A percentile compares a stretch with the other conserved stretches of the same genome.
phyloP scores from a whole-genome alignment of 1,140 invertebrate genomes.

The Diabrotica undecimpunctata region DNA sequence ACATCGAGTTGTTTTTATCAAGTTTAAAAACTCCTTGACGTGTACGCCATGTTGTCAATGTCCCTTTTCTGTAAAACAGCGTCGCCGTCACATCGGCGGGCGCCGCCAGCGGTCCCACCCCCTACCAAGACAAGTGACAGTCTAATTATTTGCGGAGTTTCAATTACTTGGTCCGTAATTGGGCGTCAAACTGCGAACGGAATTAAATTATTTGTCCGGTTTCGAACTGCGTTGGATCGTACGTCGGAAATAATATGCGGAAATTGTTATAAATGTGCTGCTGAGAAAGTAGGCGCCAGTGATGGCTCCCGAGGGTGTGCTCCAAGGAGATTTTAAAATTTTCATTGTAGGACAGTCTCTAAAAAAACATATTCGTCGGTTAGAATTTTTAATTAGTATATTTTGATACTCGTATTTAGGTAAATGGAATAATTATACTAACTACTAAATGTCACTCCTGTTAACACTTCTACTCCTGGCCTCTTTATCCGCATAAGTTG shows the following conservation, averaged over 20 bases:
- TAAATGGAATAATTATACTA: too few relatives aligned
- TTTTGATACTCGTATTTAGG: too few relatives aligned
- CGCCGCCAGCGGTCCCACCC: constrained; percentile 18
- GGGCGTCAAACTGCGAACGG: constrained; percentile 46
- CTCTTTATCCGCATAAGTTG: too few relatives aligned
- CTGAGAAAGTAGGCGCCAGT: not conserved
- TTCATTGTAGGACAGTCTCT: too few relatives aligned
- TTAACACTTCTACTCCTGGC: too few relatives aligned
- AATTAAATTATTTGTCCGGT: constrained; percentile 48
- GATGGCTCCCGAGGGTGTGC: not conserved
- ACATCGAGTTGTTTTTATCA: too few relatives aligned
- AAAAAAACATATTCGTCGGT: too few relatives aligned
- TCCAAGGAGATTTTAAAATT: too few relatives aligned
- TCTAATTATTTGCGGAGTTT: constrained; percentile 46
- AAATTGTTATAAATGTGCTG: constrained; percentile 35
- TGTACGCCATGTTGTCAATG: not conserved
- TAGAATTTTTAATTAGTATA: too few relatives aligned
- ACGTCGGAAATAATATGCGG: constrained; percentile 27
- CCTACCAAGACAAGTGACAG: constrained; percentile 43
- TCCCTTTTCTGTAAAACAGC: constrained; percentile 22
- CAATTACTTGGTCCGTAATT: constrained; percentile 45
- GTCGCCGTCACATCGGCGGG: constrained; percentile 21
- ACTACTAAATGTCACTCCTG: too few relatives aligned
- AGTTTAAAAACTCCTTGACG: not conserved
- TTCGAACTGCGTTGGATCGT: constrained; percentile 29